Base-by-base conservation (phyloP, 2,888 invertebrate species). In the Hydrotaea cyrtoneurina region DNA sequence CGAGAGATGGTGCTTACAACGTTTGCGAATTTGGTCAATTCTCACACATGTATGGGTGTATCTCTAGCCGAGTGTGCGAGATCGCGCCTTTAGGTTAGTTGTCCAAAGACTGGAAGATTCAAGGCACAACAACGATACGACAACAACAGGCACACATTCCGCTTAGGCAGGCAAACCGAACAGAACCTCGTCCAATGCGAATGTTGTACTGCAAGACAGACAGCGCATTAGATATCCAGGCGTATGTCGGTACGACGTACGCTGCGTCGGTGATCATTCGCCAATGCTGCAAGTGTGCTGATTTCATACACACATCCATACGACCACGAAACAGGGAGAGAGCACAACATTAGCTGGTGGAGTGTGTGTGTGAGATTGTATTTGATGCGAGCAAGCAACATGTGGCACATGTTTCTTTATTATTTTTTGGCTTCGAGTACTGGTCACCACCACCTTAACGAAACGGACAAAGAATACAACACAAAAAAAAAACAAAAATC, bases 381-480 rank as follows among this genome's bases (percentile, higher is more conserved):
- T 55, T 64, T 53, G 50, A 79, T 79, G 59, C 36, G 74, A 82
- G 77, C 82, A 79, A 80, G 77, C 85, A 82, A 80, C 85, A 82
- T 85, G 82, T 80, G 82, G 79, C 85, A 85, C 82, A 85, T 80
- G 85, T 73, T 84, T 59, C 73, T 69, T 82, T 26, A 31, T 36
- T 36, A 36, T 10, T 8, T 39, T 19, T 46, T 8, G 46, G 19
- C 26, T 23, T 23, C 39, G 39, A 57, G 21, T 1, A 62, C 62
- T 31, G 19, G 39, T 21, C 21, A 23, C 23, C 21, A 23, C 23
- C 59, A 59, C 13, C 26, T 21, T 26, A 23, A 59, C 1, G 26
- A 8, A 26, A 13, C 21, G 15, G 5, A 5, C 39, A 69, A 31
- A 7, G 23, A 43, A 69, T 15, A 23, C 59, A 59, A 26, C 26